phyloP scores from a whole-genome alignment of 2,113 vertebrate species.

The Oryzias melastigma region DNA sequence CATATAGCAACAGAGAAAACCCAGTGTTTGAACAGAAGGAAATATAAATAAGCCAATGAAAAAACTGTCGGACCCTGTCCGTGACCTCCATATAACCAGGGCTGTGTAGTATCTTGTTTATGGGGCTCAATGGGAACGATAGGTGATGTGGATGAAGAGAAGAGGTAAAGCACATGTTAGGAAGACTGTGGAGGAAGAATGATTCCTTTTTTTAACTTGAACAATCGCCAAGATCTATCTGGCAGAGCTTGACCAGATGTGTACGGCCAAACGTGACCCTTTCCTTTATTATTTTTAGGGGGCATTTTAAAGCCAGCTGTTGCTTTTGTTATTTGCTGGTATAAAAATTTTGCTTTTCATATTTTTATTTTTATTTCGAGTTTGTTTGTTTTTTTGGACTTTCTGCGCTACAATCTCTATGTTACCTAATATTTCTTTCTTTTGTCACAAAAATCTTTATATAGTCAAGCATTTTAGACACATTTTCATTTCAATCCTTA shows the following conservation, averaged over 20 bases:
- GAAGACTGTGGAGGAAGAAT: conserved; percentile 81
- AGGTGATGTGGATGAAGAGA: conserved; percentile 45
- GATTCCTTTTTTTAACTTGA: conserved; percentile 70
- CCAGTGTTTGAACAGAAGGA: conserved; percentile 37
- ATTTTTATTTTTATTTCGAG: background rate
- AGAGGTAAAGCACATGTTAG: conserved; percentile 78
- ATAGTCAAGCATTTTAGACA: too few species aligned
- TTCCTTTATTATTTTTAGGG: background rate
- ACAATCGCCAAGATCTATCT: conserved; percentile 69
- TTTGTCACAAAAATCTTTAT: too few species aligned
- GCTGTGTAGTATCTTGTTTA: conserved; percentile 76
- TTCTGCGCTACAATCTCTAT: too few species aligned
- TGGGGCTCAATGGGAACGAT: conserved; percentile 72
- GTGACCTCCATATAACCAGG: conserved; percentile 73
- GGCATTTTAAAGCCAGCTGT: background rate
- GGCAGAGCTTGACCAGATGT: conserved; percentile 7
- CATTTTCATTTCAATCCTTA: too few species aligned
- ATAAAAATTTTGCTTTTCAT: conserved; percentile 36
- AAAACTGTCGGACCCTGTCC: conserved; percentile 3
- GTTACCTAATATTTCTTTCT: too few species aligned
- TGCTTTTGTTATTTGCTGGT: conserved; percentile 24
- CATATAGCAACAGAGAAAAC: conserved; percentile 51
- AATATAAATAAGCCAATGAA: conserved; percentile 41
- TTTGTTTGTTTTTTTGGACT: too few species aligned
- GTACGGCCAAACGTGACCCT: conserved; percentile 1